These are phyloP conservation scores for Caenorhabditis sp. DNA, from an alignment of 2,888 invertebrate genomes.

Conservation along the genomic window DNA sequence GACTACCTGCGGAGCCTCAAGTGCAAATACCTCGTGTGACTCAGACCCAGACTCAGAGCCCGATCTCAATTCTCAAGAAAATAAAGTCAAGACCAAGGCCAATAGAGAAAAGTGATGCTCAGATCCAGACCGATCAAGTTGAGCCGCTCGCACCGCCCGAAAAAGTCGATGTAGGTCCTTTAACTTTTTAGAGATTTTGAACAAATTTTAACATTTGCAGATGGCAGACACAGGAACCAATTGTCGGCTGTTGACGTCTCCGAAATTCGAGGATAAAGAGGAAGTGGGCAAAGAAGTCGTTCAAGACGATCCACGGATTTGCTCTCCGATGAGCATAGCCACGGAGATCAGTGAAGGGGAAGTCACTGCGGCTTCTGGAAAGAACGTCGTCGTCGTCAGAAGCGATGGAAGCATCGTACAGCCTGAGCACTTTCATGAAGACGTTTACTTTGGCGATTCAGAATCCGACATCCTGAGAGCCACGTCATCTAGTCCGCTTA, in stretches of 20 bases:
- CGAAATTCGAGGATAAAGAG: constrained; percentile 11
- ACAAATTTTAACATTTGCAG: neutral
- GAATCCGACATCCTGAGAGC: constrained; percentile 15
- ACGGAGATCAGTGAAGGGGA: constrained; percentile 46
- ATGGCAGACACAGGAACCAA: constrained; percentile 18
- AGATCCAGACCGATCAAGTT: constrained; percentile 30
- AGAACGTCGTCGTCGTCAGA: constrained; percentile 20
- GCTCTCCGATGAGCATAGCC: constrained; percentile 28
- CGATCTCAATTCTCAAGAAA: neutral
- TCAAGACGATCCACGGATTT: neutral
- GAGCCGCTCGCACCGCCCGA: neutral
- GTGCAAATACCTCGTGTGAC: too few species aligned
- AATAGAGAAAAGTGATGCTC: constrained; percentile 31
- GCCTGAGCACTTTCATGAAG: constrained; percentile 11
- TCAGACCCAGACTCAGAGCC: neutral
- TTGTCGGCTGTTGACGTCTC: constrained; percentile 16
- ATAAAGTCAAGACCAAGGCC: constrained; percentile 25
- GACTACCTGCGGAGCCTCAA: constrained; percentile 1
- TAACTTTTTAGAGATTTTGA: neutral
- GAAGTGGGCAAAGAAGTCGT: too few species aligned
- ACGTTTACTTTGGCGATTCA: neutral
- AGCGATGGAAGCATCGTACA: constrained; percentile 35
- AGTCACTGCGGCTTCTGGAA: neutral
- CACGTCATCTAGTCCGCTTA: constrained; percentile 20
- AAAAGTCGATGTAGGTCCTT: neutral